These are phyloP conservation scores for Drosophila dunni DNA, from an alignment of 1,140 invertebrate species.

Conservation along the genomic window DNA sequence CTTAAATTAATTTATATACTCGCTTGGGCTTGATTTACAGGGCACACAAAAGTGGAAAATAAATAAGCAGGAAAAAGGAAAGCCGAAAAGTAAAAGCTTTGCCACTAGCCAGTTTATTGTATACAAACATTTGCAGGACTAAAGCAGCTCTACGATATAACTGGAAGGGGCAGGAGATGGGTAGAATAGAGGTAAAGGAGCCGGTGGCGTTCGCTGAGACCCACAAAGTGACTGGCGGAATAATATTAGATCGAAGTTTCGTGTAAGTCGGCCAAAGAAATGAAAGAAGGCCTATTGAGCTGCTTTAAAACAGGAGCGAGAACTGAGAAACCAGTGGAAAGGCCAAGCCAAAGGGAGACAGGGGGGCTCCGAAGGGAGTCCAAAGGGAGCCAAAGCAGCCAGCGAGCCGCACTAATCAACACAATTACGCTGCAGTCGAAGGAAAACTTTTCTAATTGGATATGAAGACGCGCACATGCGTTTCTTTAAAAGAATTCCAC, in stretches of 20 bases:
- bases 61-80: slow-evolving; percentile 65
- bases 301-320: slow-evolving; percentile 43
- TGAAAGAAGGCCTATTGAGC: slow-evolving; percentile 48
- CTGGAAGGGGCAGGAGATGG: slow-evolving; percentile 1
- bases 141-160: slow-evolving; percentile 19
- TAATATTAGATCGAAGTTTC: slow-evolving; percentile 74
- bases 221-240: slow-evolving; percentile 47
- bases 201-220: neutral
- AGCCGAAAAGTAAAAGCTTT: slow-evolving; percentile 80
- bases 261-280: slow-evolving; percentile 44
- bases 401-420: slow-evolving; percentile 81
- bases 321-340: slow-evolving; percentile 10
- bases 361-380: slow-evolving; percentile 20
- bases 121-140: slow-evolving; percentile 73
- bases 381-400: slow-evolving; percentile 24
- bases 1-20: slow-evolving; percentile 6
- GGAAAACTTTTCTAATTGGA: slow-evolving; percentile 82
- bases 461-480: slow-evolving; percentile 82
- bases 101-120: slow-evolving; percentile 65
- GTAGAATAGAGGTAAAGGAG: neutral
- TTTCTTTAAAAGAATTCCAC: slow-evolving; percentile 77
- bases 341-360: slow-evolving; percentile 1
- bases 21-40: slow-evolving; percentile 19
- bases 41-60: slow-evolving; percentile 41
- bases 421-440: slow-evolving; percentile 77